Base-by-base conservation (phyloP, 2,888 invertebrate genomes). In the Cinara cedri region DNA sequence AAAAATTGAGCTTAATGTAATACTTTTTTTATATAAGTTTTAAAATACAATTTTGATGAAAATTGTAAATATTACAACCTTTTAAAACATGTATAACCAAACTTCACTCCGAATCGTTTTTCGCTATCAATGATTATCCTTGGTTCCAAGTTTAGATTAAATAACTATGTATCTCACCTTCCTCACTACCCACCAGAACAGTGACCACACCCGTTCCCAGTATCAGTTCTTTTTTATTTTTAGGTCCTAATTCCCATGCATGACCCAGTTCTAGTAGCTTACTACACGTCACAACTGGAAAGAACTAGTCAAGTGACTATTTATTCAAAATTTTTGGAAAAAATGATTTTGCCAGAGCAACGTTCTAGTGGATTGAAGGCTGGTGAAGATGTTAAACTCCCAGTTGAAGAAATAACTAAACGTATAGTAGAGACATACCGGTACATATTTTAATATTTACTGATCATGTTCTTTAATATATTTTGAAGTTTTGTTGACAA, bases 341-440 rank as follows among this genome's bases (percentile, higher is more conserved):
- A 87, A 34, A 88, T 93, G n/a, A 81, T 81, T 13, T 89, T 90
- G 72, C 88, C 88, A 81, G 89, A 91, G n/a, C 90, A 90, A 81
- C 88, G 93, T 49, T 87, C 88, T 78, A 87, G 87, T 65, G 91
- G 93, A 51, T 87, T 95, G 26, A 89, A 88, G 84, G 94, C 90
- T 83, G 95, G 93, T 0, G 87, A 91, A 74, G 88, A 88, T 83
- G 92, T 91, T 62, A 93, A 93, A 14, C 87, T 97, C 57, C 93
- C 96, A 87, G 90, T 96, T n/a, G 90, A 91, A 81, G 90, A 90
- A 24, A 93, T 96, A 81, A 95, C 96, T 0, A 91, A 92, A 85
- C 88, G 91, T 81, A 93, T 96, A 0, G 95, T 97, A 0, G 94
- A 95, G 84, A 92, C 90, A 84, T 91, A 93, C 78, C 84, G 85